phyloP scores from a whole-genome alignment of 2,113 vertebrate genomes.

The Chunga burmeisteri region DNA sequence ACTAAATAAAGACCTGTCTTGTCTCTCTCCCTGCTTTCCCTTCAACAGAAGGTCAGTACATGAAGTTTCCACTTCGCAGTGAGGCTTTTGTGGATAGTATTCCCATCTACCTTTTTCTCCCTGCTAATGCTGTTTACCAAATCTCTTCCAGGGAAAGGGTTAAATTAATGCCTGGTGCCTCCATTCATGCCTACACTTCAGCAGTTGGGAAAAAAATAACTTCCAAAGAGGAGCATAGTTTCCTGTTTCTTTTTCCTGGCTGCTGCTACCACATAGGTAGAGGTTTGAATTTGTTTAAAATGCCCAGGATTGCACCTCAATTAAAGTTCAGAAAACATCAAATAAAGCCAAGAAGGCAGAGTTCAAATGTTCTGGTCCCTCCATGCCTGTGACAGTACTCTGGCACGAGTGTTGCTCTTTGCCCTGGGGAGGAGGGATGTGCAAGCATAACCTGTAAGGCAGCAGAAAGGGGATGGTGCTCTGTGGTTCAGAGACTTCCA shows the following conservation, averaged over 20 bases:
- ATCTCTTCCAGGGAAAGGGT: neutral
- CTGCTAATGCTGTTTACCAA: neutral
- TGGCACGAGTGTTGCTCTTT: accelerated
- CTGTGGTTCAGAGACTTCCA: neutral
- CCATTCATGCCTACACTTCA: neutral
- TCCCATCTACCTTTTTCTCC: neutral
- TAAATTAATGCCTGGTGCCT: neutral
- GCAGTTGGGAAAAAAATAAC: neutral
- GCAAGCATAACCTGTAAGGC: accelerated
- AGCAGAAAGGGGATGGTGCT: neutral
- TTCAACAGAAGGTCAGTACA: neutral
- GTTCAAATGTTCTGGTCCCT: neutral
- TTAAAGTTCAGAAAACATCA: neutral
- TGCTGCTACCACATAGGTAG: neutral
- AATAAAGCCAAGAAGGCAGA: neutral
- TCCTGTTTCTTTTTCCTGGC: neutral
- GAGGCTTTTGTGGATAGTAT: neutral
- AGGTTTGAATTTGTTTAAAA: neutral
- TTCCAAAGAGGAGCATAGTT: neutral
- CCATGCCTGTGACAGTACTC: neutral
- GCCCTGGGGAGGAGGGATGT: neutral
- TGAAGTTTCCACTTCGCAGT: neutral
- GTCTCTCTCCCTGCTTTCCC: neutral
- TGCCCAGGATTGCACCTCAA: neutral
- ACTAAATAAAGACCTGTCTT: neutral